Percentiles rank a stretch among this genome's conserved stretches.
phyloP scores from a whole-genome alignment of 2,113 vertebrate genomes.

The Lonchura striata region DNA sequence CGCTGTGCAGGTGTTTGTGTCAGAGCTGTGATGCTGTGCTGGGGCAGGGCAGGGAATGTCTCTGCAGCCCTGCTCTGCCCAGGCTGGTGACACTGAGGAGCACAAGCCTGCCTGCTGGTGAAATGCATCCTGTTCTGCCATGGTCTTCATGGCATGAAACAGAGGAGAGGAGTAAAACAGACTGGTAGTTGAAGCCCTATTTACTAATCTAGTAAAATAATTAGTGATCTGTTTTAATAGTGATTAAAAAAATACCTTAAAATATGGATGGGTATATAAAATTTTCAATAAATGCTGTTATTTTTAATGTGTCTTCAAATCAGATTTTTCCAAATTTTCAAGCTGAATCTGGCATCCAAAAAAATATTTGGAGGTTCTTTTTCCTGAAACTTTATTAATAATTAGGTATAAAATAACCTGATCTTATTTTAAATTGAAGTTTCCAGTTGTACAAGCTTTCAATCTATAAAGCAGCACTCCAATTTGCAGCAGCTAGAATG shows the following conservation, averaged over 20 bases:
- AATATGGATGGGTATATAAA: background rate
- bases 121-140: rapidly evolving
- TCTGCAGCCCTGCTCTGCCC: background rate
- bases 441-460: background rate
- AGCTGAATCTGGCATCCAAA: background rate
- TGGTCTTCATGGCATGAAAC: rapidly evolving
- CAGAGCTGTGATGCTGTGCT: rapidly evolving
- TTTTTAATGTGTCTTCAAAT: background rate
- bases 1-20: rapidly evolving
- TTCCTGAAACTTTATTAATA: background rate
- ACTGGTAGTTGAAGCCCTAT: background rate
- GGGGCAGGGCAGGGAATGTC: background rate
- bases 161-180: background rate
- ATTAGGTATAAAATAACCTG: background rate
- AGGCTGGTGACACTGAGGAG: background rate
- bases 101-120: rapidly evolving
- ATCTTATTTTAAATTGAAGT: background rate
- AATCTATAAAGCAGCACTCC: background rate
- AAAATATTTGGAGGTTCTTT: background rate
- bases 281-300: background rate
- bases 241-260: background rate
- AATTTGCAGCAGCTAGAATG: background rate
- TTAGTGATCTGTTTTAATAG: background rate
- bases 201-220: background rate
- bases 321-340: background rate